Percentiles rank a stretch among this genome's conserved stretches.
Evolutionary conservation across 2,888 invertebrate genomes (phyloP).

Genomic region (Thumatha senex): DNA sequence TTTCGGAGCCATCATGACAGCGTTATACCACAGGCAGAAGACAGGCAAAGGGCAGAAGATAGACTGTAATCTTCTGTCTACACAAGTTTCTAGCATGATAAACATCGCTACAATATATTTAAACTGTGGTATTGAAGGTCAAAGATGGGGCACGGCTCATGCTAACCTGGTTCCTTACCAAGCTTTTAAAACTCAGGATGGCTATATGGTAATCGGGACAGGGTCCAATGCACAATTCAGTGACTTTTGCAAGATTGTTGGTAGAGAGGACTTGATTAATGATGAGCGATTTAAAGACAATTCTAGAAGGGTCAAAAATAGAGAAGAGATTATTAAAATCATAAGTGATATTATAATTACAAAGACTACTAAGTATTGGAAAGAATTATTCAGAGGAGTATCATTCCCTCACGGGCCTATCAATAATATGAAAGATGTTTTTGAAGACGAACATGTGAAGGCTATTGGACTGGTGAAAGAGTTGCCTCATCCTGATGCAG

Average conservation of each 20-base stretch:
- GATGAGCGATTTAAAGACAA: constrained; percentile 89
- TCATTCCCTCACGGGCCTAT: constrained; percentile 95
- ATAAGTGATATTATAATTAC: constrained; percentile 82
- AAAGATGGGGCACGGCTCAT: constrained; percentile 96
- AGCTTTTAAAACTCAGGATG: constrained; percentile 92
- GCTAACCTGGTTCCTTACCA: constrained; percentile 97
- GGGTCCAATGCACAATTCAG: constrained; percentile 93
- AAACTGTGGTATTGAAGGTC: constrained; percentile 91
- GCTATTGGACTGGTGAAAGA: constrained; percentile 88
- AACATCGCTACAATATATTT: constrained; percentile 96
- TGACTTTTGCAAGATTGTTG: constrained; percentile 87
- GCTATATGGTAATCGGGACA: constrained; percentile 93
- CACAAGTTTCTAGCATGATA: constrained; percentile 94
- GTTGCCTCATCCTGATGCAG: constrained; percentile 87
- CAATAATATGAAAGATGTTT: constrained; percentile 93
- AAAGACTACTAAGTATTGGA: constrained; percentile 90
- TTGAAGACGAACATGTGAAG: constrained; percentile 93
- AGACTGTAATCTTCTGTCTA: constrained; percentile 96
- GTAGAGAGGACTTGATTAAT: constrained; percentile 82
- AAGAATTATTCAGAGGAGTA: constrained; percentile 86
- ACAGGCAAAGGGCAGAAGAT: constrained; percentile 96
- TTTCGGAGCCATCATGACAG: constrained; percentile 97
- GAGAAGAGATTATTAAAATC: constrained; percentile 86
- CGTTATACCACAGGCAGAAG: constrained; percentile 89
- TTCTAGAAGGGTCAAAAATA: constrained; percentile 88